phyloP scores from a whole-genome alignment of 2,888 invertebrate species.

The Brachypalpus laphriformis region DNA sequence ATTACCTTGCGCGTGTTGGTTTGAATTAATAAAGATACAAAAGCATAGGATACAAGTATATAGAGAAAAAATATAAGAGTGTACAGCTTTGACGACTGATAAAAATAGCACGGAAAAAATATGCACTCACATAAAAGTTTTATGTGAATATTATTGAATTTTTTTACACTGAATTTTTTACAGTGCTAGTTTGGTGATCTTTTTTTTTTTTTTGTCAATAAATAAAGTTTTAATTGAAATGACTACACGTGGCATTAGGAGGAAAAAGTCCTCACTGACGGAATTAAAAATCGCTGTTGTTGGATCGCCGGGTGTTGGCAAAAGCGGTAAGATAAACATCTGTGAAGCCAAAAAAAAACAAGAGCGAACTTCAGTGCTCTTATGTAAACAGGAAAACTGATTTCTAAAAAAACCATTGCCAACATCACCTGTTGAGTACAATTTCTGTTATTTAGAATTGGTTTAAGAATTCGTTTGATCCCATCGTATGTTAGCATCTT shows the following conservation, averaged over 20 bases:
- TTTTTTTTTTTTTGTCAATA: slow-evolving; percentile 26
- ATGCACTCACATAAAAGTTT: slow-evolving; percentile 19
- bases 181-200: slow-evolving; percentile 5
- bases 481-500: not conserved
- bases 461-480: not conserved
- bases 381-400: slow-evolving; percentile 43
- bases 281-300: slow-evolving; percentile 96
- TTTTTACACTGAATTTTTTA: slow-evolving; percentile 5
- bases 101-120: slow-evolving; percentile 27
- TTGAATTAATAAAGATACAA: not conserved
- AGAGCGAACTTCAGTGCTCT: not conserved
- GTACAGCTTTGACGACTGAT: slow-evolving; percentile 14
- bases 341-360: not conserved
- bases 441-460: not conserved
- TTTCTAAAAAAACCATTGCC: not conserved
- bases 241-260: slow-evolving; percentile 92
- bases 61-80: not conserved
- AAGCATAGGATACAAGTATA: not conserved
- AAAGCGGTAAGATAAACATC: slow-evolving; percentile 89
- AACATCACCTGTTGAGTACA: slow-evolving; percentile 55
- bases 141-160: not conserved
- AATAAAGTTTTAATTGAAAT: slow-evolving; percentile 80
- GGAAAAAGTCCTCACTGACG: slow-evolving; percentile 94
- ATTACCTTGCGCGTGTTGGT: slow-evolving; percentile 1
- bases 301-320: slow-evolving; percentile 95